Evolutionary conservation across 2,888 invertebrate species (phyloP).

Genomic region (Dasypolia templi): DNA sequence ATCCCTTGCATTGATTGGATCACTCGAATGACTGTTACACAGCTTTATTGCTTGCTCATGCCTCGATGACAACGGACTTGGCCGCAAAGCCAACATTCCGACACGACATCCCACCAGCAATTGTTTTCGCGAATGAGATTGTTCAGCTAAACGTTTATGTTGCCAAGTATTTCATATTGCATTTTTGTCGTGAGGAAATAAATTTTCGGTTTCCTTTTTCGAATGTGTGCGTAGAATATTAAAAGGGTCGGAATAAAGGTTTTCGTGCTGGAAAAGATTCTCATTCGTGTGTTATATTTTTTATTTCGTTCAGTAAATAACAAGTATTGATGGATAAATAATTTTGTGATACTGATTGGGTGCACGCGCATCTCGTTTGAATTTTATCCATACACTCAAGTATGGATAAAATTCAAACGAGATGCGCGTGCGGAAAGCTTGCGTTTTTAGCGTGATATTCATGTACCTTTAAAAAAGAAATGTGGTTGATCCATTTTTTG

Average conservation of each 20-base stretch:
- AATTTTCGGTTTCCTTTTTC: conserved; percentile 44
- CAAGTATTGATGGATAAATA: conserved; percentile 26
- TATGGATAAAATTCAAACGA: background rate
- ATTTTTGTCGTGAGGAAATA: conserved; percentile 33
- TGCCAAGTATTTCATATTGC: conserved; percentile 47
- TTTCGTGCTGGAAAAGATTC: background rate
- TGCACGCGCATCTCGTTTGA: too few species aligned
- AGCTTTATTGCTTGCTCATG: conserved; percentile 56
- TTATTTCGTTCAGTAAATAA: conserved; percentile 3
- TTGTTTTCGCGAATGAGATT: conserved; percentile 54
- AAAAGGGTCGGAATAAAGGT: conserved; percentile 29
- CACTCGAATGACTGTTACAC: conserved; percentile 53
- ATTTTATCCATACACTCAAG: too few species aligned
- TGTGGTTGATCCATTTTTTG: background rate
- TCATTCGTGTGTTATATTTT: background rate
- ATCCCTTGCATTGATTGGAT: conserved; percentile 60
- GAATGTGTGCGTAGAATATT: conserved; percentile 41
- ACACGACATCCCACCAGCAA: conserved; percentile 31
- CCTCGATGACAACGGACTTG: conserved; percentile 54
- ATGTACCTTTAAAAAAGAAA: background rate
- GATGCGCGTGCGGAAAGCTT: background rate
- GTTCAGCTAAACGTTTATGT: conserved; percentile 41
- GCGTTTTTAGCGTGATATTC: background rate
- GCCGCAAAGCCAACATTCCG: conserved; percentile 58
- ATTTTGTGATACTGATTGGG: conserved; percentile 24